Conservation (phyloP, 2,888 invertebrate species). For the Azorinus chamasolen region DNA sequence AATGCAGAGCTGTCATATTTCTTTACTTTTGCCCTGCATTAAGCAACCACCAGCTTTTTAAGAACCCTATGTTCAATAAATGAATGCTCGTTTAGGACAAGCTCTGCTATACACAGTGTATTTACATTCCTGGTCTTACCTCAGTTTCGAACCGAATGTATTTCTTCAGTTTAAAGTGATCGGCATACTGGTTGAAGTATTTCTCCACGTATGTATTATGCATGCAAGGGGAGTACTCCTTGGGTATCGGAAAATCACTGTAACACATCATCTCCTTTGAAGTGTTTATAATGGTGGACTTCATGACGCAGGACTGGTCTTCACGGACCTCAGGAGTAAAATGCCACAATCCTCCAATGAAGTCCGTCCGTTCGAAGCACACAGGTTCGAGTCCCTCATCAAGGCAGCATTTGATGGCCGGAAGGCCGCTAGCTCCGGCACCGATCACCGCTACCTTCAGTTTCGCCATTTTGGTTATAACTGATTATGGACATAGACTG, state of each 20-base stretch:
- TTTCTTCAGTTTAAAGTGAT: slow-evolving; percentile 78
- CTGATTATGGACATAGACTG: too few species aligned
- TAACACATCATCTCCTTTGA: slow-evolving; percentile 85
- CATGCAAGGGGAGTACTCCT: slow-evolving; percentile 85
- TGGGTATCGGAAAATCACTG: slow-evolving; percentile 85
- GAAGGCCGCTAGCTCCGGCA: slow-evolving; percentile 79
- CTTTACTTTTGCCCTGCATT: too few species aligned
- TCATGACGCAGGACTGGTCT: slow-evolving; percentile 81
- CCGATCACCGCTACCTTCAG: slow-evolving; percentile 77
- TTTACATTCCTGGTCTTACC: too few species aligned
- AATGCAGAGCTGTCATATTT: too few species aligned
- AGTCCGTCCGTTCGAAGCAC: slow-evolving; percentile 81
- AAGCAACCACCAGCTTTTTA: too few species aligned
- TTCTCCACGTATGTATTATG: slow-evolving; percentile 82
- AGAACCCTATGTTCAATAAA: too few species aligned
- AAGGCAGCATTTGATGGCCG: slow-evolving; percentile 81
- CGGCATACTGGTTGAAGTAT: slow-evolving; percentile 84
- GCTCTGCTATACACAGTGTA: too few species aligned
- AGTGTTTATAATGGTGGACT: slow-evolving; percentile 83
- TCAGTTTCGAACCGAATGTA: slow-evolving; percentile 81
- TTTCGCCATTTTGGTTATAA: not conserved
- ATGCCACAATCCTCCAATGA: slow-evolving; percentile 84
- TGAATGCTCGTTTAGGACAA: too few species aligned
- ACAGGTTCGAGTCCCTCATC: slow-evolving; percentile 80
- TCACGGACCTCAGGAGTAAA: slow-evolving; percentile 73